Evolutionary conservation across 2,113 vertebrate species (phyloP), one percentile per base, ranked within the genome.

Genomic region (Acanthisitta chloris): DNA sequence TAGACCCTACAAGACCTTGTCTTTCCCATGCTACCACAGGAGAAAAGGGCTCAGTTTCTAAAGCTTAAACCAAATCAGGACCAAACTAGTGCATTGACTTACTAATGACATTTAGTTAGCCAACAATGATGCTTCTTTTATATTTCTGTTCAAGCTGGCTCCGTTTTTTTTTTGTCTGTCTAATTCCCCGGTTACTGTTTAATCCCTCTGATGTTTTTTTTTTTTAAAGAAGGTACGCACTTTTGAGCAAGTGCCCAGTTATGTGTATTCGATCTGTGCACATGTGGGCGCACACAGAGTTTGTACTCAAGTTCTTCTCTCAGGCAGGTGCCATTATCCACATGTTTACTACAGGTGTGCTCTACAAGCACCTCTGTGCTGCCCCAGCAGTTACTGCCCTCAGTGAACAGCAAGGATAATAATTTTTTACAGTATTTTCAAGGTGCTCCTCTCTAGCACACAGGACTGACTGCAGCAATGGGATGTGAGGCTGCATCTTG

Each of bases 231-330:
- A 62, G 10, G 5, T 12, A 48, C 49, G 51, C 19, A 14, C 38
- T 77, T 64, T 45, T n/a, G 24, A 80, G 36, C 42, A 46, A 71
- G 67, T 81, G 57, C 28, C n/a, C 24, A 16, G 40, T 66, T 91
- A 28, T 0, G 0, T 61, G 31, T 81, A 2, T 84, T 67, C 74
- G 42, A n/a, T 54, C 54, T 45, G 45, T 29, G 13, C 4, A 2
- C 4, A 1, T 31, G 21, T 49, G 43, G 16, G 20, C 52, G 31
- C 40, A 36, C 38, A 12, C 31, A 46, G 15, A 21, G 11, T 81
- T 84, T 45, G 34, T 51, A n/a, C 54, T 66, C 21, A 2, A 4
- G 14, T 43, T 89, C 24, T 82, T 58, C 81, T 74, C 45, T 59
- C 67, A 66, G 46, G 36, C n/a, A 57, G 40, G 8, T 77, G 58